Evolutionary conservation across 1,140 invertebrate genomes (phyloP), one percentile per base, ranked within the genome.

Genomic region (Heliconius congener): DNA sequence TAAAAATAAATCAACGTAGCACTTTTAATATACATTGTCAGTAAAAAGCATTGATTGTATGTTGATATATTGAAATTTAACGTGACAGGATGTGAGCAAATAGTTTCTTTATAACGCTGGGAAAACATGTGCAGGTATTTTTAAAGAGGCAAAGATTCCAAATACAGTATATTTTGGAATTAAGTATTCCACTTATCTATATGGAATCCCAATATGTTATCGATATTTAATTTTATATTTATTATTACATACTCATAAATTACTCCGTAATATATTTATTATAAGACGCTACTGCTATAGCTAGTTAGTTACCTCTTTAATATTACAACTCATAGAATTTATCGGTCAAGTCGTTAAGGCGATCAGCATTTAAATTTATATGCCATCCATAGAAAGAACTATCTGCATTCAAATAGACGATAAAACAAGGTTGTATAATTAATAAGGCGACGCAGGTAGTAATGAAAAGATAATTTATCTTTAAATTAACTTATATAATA

Each of bases 361-460:
- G 60, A 66, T 66, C 60, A 66, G 27, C 30, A 16, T 30, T 66
- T 66, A 66, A 66, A 66, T 66, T 66, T 66, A 66, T 66, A 66
- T 16, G 23, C 27, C 60, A 11, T 30, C 60, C 5, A 30, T 30
- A 27, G 60, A 66, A 30, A 66, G 60, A 66, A 66, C 60, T 66
- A 66, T 66, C 27, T 66, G 27, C 60, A 66, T 66, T 66, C 60
- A 66, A 66, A 66, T 66, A 27, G 27, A 66, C 60, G 60, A 66
- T 66, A 66, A 66, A 66, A 66, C 60, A 66, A 66, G 60, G 60
- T 66, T 66, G 60, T 66, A 66, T 66, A 66, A 66, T 66, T 66
- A 66, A 66, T 30, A n/a, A 66, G 27, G 27, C 60, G 60, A 66
- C 60, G 27, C 13, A 66, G 23, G 60, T 16, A 66, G 60, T 66